phyloP scores from a whole-genome alignment of 2,113 vertebrate genomes.

The Aleadryas rufinucha region DNA sequence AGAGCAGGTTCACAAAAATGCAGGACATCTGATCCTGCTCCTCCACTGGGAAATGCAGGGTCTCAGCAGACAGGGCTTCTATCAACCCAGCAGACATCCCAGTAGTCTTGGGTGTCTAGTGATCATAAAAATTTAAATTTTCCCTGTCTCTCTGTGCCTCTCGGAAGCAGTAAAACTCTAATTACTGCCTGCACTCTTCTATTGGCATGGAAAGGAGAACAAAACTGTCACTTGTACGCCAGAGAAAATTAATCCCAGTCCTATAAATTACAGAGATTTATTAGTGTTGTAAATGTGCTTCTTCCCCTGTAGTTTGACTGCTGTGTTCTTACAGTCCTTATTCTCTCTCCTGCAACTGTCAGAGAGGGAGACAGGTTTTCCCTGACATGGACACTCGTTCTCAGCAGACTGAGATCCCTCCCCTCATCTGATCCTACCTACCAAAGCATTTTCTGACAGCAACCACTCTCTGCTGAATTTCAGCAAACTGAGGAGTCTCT shows the following conservation, averaged over 20 bases:
- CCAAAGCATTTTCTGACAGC: not conserved
- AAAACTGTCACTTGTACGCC: constrained; percentile 16
- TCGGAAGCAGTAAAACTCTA: not conserved
- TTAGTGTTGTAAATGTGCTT: constrained; percentile 19
- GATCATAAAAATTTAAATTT: constrained; percentile 17
- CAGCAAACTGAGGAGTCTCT: not conserved
- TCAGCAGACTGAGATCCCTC: not conserved
- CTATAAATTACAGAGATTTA: constrained; percentile 43
- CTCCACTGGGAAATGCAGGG: not conserved
- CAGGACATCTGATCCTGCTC: not conserved
- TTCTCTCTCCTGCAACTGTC: not conserved
- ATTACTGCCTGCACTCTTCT: constrained; percentile 20
- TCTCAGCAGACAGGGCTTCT: not conserved
- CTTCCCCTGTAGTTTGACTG: not conserved
- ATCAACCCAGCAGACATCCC: not conserved
- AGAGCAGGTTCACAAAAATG: not conserved
- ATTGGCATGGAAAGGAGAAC: not conserved
- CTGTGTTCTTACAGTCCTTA: not conserved
- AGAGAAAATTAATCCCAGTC: constrained; percentile 42
- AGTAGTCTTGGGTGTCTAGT: not conserved
- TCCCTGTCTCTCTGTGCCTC: not conserved
- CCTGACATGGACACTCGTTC: not conserved
- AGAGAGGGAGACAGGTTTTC: not conserved
- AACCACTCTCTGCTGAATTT: not conserved
- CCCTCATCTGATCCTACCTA: not conserved